A percentile compares a stretch with the other conserved stretches of the same genome.
Evolutionary conservation across 2,888 invertebrate species (phyloP).

Genomic region (Pristionchus japonicus): DNA sequence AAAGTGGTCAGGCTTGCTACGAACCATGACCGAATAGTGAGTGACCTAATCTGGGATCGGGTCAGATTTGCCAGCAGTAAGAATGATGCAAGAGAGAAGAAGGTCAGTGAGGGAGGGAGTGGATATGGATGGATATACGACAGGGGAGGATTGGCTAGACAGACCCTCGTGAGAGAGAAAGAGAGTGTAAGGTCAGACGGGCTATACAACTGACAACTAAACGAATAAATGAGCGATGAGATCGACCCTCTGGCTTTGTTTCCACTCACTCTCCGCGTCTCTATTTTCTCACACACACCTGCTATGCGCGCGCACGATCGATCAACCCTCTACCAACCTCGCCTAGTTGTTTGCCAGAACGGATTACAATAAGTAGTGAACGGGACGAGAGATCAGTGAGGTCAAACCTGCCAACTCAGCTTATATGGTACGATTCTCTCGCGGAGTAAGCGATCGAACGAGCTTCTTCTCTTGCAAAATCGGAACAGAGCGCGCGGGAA

Average conservation of each 20-base stretch:
- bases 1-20: not conserved
- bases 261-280: not conserved
- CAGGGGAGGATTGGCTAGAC: not conserved
- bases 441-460: not conserved
- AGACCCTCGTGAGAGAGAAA: not conserved
- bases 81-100: constrained; percentile 3
- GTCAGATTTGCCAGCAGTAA: not conserved
- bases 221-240: not conserved
- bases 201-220: not conserved
- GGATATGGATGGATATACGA: not conserved
- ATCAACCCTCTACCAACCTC: not conserved
- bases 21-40: not conserved
- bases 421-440: not conserved
- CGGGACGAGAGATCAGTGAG: not conserved
- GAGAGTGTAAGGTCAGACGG: not conserved
- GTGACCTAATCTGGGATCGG: not conserved
- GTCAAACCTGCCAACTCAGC: not conserved
- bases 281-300: not conserved
- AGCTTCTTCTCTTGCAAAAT: not conserved
- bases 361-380: not conserved
- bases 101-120: not conserved
- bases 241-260: not conserved
- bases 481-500: not conserved
- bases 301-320: not conserved
- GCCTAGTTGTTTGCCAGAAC: not conserved